Evolutionary conservation across 1,140 invertebrate genomes (phyloP).

Genomic region (Bombus breviceps): DNA sequence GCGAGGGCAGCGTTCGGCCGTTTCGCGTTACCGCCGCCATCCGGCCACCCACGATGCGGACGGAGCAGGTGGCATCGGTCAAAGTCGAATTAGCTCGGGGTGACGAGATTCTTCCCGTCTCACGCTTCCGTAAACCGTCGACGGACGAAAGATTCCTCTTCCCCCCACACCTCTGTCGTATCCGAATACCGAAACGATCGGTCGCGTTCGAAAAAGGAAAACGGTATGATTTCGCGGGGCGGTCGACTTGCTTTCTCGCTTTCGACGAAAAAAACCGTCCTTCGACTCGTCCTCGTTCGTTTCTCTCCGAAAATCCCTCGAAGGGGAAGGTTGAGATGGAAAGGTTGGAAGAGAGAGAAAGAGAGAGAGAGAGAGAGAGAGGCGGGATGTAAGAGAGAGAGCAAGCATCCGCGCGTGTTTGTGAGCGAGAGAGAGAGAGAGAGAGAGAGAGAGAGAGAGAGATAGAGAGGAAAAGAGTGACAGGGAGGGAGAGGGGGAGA

Average conservation of each 20-base stretch:
- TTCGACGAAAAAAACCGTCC: not conserved
- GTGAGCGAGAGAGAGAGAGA: constrained; percentile 9
- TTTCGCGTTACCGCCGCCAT: constrained; percentile 62
- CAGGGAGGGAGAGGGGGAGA: constrained; percentile 49
- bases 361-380: constrained; percentile 54
- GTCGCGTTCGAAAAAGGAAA: too few relatives aligned
- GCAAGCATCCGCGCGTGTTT: not conserved
- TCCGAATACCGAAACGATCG: too few relatives aligned
- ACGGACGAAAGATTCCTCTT: not conserved
- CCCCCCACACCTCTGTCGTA: too few relatives aligned
- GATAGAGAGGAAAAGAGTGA: constrained; percentile 50
- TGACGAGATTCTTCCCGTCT: constrained; percentile 26
- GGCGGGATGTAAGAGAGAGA: constrained; percentile 50
- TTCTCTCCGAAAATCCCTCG: too few relatives aligned
- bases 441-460: constrained; percentile 47
- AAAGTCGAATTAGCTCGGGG: constrained; percentile 21
- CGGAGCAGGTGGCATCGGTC: constrained; percentile 68
- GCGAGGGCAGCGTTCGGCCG: constrained; percentile 32
- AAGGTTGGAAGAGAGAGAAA: constrained; percentile 35
- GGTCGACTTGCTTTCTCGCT: not conserved
- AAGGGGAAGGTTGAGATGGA: constrained; percentile 27
- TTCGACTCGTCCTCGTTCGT: not conserved
- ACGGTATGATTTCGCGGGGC: too few relatives aligned
- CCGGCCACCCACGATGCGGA: constrained; percentile 60
- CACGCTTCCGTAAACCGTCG: constrained; percentile 33